Percentiles rank a stretch among this genome's conserved stretches.
These are phyloP conservation scores for Megastigmus dorsalis DNA, from an alignment of 2,888 invertebrate species.

Conservation along the genomic window DNA sequence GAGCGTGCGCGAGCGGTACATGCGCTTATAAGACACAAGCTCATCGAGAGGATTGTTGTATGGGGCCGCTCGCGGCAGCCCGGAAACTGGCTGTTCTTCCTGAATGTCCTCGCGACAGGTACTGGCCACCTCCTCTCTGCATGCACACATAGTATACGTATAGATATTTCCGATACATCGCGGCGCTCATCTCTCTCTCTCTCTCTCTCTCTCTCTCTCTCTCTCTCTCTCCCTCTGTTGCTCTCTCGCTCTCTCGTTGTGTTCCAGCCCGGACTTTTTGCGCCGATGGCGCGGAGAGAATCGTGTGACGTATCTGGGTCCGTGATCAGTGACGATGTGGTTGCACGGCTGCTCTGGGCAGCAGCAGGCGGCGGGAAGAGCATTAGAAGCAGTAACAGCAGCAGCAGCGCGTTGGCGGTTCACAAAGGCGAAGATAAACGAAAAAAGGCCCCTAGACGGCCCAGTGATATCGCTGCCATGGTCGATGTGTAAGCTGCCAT, in stretches of 20 bases:
- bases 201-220: constrained; percentile 4
- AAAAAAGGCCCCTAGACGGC: constrained; percentile 62
- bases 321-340: constrained; percentile 65
- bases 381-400: constrained; percentile 47
- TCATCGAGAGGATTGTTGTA: constrained; percentile 36
- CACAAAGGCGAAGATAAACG: constrained; percentile 53
- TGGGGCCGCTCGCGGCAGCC: constrained; percentile 14
- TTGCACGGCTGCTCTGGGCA: constrained; percentile 57
- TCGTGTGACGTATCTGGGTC: constrained; percentile 62
- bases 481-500: constrained; percentile 72
- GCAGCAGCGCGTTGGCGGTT: constrained; percentile 38
- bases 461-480: constrained; percentile 72
- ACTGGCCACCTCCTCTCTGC: constrained; percentile 31
- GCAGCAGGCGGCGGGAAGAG: too few species aligned
- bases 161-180: constrained; percentile 59
- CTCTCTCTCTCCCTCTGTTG: constrained; percentile 12
- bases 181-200: constrained; percentile 15
- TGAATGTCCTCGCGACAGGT: constrained; percentile 57
- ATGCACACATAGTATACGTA: not conserved
- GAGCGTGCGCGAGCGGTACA: constrained; percentile 40
- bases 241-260: constrained; percentile 49
- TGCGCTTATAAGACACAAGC: constrained; percentile 28
- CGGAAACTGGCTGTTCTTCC: constrained; percentile 52
- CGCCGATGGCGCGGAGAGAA: constrained; percentile 50
- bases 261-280: constrained; percentile 63